Percentiles rank a stretch among this genome's conserved stretches.
Evolutionary conservation across 92 coral and sea anemone genomes (phyloP).

Genomic region (Pocillopora meandrina): DNA sequence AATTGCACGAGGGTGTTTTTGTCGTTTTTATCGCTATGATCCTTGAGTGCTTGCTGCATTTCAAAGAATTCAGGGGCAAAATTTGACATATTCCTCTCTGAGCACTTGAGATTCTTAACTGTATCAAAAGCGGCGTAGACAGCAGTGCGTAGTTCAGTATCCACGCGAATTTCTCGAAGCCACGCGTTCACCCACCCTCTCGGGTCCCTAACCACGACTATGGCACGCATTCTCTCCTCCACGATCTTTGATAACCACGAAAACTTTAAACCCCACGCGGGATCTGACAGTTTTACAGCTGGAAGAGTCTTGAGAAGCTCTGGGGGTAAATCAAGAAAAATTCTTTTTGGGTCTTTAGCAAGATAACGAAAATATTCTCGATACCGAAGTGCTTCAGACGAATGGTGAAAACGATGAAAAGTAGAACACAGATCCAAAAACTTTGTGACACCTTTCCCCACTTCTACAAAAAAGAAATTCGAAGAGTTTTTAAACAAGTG

Average conservation of each 20-base stretch:
- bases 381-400: slow-evolving; percentile 3
- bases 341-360: slow-evolving; percentile 46
- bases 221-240: slow-evolving; percentile 60
- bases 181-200: slow-evolving; percentile 86
- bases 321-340: slow-evolving; percentile 37
- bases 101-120: slow-evolving; percentile 46
- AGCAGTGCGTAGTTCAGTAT: slow-evolving; percentile 35
- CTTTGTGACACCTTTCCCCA: slow-evolving; percentile 14
- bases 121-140: slow-evolving; percentile 37
- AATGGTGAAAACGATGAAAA: slow-evolving; percentile 42
- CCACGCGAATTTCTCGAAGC: slow-evolving; percentile 65
- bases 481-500: slow-evolving; percentile 70
- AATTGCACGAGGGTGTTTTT: slow-evolving; percentile 30
- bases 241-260: slow-evolving; percentile 64
- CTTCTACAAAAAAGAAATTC: slow-evolving; percentile 67
- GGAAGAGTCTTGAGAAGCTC: slow-evolving; percentile 70
- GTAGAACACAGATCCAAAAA: slow-evolving; percentile 56
- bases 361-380: slow-evolving; percentile 60
- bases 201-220: slow-evolving; percentile 90
- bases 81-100: slow-evolving; percentile 26
- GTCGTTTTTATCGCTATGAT: slow-evolving; percentile 21
- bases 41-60: slow-evolving; percentile 62
- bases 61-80: slow-evolving; percentile 58
- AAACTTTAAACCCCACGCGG: slow-evolving; percentile 85
- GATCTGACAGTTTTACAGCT: slow-evolving; percentile 69